These are phyloP conservation scores for Heliopora coerulea DNA, from an alignment of 92 coral and sea anemone species.

Conservation along the genomic window DNA sequence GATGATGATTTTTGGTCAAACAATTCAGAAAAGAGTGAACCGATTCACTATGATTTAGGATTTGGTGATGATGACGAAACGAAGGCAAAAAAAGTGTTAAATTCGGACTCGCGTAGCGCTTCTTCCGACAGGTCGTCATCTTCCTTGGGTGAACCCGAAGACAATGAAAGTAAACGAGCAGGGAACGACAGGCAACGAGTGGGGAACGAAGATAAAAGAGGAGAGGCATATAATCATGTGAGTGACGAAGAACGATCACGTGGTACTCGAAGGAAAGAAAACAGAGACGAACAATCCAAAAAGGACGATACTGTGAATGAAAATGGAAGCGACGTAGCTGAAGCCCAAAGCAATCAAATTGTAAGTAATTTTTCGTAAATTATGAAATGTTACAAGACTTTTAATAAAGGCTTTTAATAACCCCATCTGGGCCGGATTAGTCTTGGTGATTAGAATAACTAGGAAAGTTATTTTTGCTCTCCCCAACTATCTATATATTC, in stretches of 20 bases:
- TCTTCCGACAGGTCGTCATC: background rate
- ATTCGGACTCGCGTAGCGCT: background rate
- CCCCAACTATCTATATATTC: too few species aligned
- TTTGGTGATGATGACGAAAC: background rate
- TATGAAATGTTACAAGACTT: too few species aligned
- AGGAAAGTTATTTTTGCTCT: too few species aligned
- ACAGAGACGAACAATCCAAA: background rate
- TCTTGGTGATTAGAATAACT: too few species aligned
- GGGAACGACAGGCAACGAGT: background rate
- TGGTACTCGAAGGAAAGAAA: background rate
- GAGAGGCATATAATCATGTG: background rate
- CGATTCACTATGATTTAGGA: conserved; percentile 27
- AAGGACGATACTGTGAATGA: background rate
- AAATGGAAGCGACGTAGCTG: background rate
- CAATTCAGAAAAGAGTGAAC: conserved; percentile 16
- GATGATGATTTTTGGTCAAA: conserved; percentile 44
- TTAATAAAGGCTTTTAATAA: too few species aligned
- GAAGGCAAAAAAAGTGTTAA: background rate
- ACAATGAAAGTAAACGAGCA: background rate
- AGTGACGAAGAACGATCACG: background rate
- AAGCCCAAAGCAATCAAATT: background rate
- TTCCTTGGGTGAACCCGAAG: background rate
- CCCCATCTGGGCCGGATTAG: too few species aligned
- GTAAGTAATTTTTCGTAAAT: too few species aligned
- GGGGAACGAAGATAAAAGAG: background rate